Evolutionary conservation across 2,113 vertebrate genomes (phyloP).

Genomic region (Todiramphus chloris): DNA sequence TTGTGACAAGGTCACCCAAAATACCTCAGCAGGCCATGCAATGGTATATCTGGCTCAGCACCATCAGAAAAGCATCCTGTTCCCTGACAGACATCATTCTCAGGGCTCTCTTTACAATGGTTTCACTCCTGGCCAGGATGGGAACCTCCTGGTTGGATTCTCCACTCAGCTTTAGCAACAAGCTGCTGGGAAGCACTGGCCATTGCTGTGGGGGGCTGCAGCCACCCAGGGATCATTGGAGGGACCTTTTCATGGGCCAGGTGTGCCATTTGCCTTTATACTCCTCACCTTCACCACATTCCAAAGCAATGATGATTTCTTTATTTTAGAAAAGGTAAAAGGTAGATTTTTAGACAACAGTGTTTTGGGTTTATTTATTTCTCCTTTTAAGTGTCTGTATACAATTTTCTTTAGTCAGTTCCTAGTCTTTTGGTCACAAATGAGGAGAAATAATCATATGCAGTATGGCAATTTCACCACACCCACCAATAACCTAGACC

Average conservation of each 20-base stretch:
- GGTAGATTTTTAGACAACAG: background rate
- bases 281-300: accelerated
- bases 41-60: background rate
- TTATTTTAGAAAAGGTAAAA: background rate
- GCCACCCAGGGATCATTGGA: background rate
- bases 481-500: background rate
- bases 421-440: background rate
- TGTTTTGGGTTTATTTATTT: background rate
- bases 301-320: background rate
- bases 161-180: accelerated
- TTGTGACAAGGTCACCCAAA: background rate
- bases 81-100: background rate
- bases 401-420: background rate
- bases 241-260: background rate
- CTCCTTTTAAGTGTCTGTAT: background rate
- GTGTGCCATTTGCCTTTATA: background rate
- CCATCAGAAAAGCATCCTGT: background rate
- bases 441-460: background rate
- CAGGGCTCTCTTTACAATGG: background rate
- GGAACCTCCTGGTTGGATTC: background rate
- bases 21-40: background rate
- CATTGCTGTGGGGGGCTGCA: background rate
- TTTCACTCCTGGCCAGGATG: background rate
- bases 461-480: background rate
- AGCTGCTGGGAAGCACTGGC: background rate